phyloP scores from a whole-genome alignment of 2,888 invertebrate genomes.

The Scaeva pyrastri region DNA sequence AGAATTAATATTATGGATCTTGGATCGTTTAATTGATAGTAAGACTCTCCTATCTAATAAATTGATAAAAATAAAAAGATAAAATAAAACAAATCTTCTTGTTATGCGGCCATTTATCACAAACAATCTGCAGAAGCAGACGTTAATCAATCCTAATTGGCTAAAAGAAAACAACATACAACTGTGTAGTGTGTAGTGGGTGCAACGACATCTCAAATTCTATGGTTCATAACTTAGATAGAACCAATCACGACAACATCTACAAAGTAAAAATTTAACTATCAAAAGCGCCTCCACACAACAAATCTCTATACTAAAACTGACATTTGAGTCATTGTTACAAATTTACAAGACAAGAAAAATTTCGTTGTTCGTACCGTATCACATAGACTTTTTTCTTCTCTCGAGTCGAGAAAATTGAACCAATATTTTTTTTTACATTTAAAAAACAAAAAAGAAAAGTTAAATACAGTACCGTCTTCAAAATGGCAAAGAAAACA shows the following conservation, averaged over 20 bases:
- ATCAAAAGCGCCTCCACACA: constrained; percentile 33
- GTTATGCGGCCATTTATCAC: too few species aligned
- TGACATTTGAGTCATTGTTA: constrained; percentile 76
- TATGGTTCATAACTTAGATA: not conserved
- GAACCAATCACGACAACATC: constrained; percentile 34
- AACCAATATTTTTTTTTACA: constrained; percentile 40
- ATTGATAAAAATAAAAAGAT: too few species aligned
- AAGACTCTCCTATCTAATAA: too few species aligned
- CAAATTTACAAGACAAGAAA: constrained; percentile 62
- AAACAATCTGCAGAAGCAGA: too few species aligned
- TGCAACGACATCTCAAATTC: not conserved
- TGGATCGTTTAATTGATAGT: too few species aligned
- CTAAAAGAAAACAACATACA: too few species aligned
- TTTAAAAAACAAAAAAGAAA: constrained; percentile 20
- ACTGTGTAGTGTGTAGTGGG: too few species aligned
- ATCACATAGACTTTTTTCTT: constrained; percentile 63
- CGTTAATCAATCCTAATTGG: too few species aligned
- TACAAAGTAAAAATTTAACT: not conserved
- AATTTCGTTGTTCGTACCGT: constrained; percentile 44
- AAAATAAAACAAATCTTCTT: too few species aligned
- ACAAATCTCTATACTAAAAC: constrained; percentile 36
- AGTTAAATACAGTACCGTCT: constrained; percentile 36
- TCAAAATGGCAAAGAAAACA: constrained; percentile 95
- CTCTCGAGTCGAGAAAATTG: constrained; percentile 37
- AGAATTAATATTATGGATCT: too few species aligned